Percentiles rank a stretch among this genome's conserved stretches.
phyloP scores from a whole-genome alignment of 2,888 invertebrate genomes.

The Oegoconia quadripuncta region DNA sequence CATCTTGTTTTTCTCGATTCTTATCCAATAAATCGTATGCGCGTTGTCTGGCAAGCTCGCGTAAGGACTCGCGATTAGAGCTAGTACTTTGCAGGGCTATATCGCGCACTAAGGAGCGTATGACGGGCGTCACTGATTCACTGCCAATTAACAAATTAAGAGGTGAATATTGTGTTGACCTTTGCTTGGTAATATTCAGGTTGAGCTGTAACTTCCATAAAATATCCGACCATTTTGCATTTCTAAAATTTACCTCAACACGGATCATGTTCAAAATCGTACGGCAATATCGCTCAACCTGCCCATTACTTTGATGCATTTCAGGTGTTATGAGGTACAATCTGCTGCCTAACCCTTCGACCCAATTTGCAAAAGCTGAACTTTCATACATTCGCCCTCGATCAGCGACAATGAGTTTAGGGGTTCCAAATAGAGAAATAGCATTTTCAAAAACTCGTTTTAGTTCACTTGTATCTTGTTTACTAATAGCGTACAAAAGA shows the following conservation, averaged over 20 bases:
- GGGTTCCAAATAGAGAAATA: neutral
- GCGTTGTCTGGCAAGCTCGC: neutral
- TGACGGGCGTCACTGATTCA: neutral
- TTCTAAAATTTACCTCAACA: slow-evolving; percentile 1
- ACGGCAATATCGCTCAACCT: neutral
- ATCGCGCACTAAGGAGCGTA: neutral
- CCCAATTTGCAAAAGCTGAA: neutral
- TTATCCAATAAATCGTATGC: neutral
- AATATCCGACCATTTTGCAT: neutral
- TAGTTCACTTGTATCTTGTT: neutral
- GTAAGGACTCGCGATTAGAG: neutral
- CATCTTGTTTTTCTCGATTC: neutral
- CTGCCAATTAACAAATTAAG: neutral
- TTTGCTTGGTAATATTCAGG: neutral
- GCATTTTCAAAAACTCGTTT: neutral
- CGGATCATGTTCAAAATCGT: neutral
- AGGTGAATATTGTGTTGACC: neutral
- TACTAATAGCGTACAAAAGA: neutral
- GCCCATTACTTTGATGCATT: neutral
- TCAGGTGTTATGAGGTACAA: neutral
- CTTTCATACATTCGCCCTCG: neutral
- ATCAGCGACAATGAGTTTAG: neutral
- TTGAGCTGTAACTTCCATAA: slow-evolving; percentile 3
- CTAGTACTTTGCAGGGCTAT: neutral
- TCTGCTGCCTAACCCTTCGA: neutral